Evolutionary conservation across 2,888 invertebrate genomes (phyloP), one percentile per base, ranked within the genome.

Genomic region (Tortricodes alternella): DNA sequence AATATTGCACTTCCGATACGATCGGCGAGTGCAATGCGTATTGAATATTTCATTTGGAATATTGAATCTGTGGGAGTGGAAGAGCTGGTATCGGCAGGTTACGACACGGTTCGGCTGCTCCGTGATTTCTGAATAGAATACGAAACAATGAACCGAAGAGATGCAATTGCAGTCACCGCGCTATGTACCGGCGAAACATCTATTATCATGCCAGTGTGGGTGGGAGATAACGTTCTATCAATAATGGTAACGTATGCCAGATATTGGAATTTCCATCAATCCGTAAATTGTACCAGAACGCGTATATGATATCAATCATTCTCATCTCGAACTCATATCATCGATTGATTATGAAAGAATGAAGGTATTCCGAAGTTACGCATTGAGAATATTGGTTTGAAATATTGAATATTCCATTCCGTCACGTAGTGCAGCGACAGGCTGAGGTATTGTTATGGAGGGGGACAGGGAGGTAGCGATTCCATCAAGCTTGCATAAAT

Each of bases 401-500:
- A 50, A 56, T 56, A 56, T 56, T 56, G 56, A 56, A 74, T 73
- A 73, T 71, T 67, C 64, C 65, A 66, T 69, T 68, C 68, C 68
- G 68, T 73, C 68, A 71, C 68, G 69, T 62, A 23, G 23, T 57
- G 62, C 57, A 46, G 52, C 48, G 39, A 70, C 67, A 70, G 70
- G 67, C 70, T 71, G 55, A 73, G 76, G 80, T 77, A 81, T 79
- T 77, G 78, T 77, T 79, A 74, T 73, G 69, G 64, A 68, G 69
- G 67, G 57, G 66, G 59, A 32, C 58, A 55, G 49, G 62, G 61
- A 66, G 70, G 71, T 71, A 68, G 74, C 74, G 83, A 83, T 83
- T 85, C 83, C 84, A 88, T 87, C 85, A 85, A 78, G 85, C 88
- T 78, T 85, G 86, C 83, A 87, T 85, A 85, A 88, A 89, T 89